phyloP scores from a whole-genome alignment of 2,797 vertebrate species.

The Silurus aristotelis region DNA sequence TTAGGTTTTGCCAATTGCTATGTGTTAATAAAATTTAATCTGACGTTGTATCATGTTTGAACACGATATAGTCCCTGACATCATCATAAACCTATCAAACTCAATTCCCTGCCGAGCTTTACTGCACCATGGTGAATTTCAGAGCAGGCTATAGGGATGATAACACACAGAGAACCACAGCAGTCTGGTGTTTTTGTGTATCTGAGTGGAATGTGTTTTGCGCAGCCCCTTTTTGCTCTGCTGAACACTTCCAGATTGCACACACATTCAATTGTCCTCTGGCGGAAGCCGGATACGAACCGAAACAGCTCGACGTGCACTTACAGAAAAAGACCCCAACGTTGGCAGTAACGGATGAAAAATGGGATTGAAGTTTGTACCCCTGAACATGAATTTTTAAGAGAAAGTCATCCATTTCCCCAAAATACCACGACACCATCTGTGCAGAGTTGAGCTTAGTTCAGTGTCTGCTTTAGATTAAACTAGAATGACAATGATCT shows the following conservation, averaged over 20 bases:
- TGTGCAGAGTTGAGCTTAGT: constrained; percentile 57
- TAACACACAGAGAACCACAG: neutral
- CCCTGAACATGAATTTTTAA: neutral
- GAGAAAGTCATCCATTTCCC: neutral
- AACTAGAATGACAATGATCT: constrained; percentile 25
- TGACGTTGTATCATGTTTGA: neutral
- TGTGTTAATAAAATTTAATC: neutral
- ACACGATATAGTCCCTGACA: neutral
- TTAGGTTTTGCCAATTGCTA: neutral
- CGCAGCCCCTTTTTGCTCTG: neutral
- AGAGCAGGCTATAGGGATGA: neutral
- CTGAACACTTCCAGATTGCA: constrained; percentile 39
- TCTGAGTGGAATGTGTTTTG: constrained; percentile 27
- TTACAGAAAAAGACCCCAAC: neutral
- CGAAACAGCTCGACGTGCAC: neutral
- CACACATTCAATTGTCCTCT: constrained; percentile 20
- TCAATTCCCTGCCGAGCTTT: neutral
- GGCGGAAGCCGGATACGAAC: neutral
- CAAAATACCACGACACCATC: neutral
- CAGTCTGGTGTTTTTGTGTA: neutral
- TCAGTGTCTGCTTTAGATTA: constrained; percentile 73
- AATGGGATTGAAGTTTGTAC: too few relatives aligned
- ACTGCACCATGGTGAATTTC: too few relatives aligned
- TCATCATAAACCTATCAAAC: neutral
- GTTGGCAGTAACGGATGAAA: neutral